Evolutionary conservation across 2,888 invertebrate genomes (phyloP).

Genomic region (Dolichomitus sp.): DNA sequence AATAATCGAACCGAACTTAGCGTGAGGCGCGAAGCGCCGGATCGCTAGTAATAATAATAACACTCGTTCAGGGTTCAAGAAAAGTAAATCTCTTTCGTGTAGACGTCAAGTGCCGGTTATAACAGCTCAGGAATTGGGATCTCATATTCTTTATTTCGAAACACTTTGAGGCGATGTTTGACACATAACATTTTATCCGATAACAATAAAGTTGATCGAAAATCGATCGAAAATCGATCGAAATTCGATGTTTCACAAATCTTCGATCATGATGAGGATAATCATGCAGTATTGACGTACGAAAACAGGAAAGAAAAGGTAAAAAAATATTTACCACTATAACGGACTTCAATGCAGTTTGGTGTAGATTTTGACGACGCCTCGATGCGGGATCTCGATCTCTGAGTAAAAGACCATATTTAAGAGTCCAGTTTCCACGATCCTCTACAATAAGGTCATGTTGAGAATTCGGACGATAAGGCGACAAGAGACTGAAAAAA

Average conservation of each 20-base stretch:
- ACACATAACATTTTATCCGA: not conserved
- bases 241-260: not conserved
- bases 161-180: not conserved
- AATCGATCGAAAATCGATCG: not conserved
- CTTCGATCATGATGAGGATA: not conserved
- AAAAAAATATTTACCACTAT: constrained; percentile 5
- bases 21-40: too few relatives aligned
- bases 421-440: constrained; percentile 77
- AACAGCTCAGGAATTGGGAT: not conserved
- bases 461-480: constrained; percentile 76
- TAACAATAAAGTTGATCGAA: not conserved
- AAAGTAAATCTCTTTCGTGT: not conserved
- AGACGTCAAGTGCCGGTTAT: not conserved
- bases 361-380: constrained; percentile 76
- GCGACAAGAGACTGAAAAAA: constrained; percentile 71
- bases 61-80: too few relatives aligned
- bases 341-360: constrained; percentile 69
- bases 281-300: too few relatives aligned
- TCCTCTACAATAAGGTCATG: constrained; percentile 74
- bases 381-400: constrained; percentile 72
- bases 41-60: too few relatives aligned
- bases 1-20: too few relatives aligned
- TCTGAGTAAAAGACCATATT: constrained; percentile 66
- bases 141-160: not conserved
- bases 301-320: too few relatives aligned